Base-by-base conservation (phyloP, 1,140 invertebrate species). In the Papilio machaon region DNA sequence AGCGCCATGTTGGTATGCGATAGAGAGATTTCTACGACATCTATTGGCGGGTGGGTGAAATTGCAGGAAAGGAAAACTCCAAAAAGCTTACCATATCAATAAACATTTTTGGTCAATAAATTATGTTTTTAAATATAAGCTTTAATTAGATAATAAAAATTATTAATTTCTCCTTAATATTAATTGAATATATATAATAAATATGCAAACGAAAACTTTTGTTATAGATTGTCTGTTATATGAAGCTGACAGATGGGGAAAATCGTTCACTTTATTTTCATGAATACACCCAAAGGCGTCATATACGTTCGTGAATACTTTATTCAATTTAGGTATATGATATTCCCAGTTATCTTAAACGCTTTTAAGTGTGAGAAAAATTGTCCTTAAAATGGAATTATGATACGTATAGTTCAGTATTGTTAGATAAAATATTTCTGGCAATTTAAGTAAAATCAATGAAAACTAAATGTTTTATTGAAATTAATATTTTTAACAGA, bases 1-100 rank as follows among this genome's bases (percentile, higher is more conserved):
- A 80, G 80, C 87, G 90, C 92, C 92, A 93, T 93, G 83, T 91
- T 92, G 88, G 58, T 85, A 81, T 85, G 83, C 83, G 70, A 76
- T 58, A 81, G 73, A 52, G 54, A 75, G 76, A 70, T 82, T 76
- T 47, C 74, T 73, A 80, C 86, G 91, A 86, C 92, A 93, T 91
- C 92, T 93, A 86, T 84, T 82, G 82, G 83, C 82, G 87, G 89
- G 84, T 82, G 80, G 70, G 58, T 64, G 30, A 81, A 84, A 75
- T 77, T 58, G 64, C 60, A 79, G 74, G 73, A 80, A 84, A 76
- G 35, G 60, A 73, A 73, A 80, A 80, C 52, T 80, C 54, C 74
- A 47, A 52, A 70, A 70, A 35, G 15, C 23, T 70, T 70, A 70
- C 64, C 64, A 35, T 35, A 38, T 35, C 19, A 70, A 23, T 73